Evolutionary conservation across 2,888 invertebrate species (phyloP), one percentile per base, ranked within the genome.

Genomic region (Epicampocera succincta): DNA sequence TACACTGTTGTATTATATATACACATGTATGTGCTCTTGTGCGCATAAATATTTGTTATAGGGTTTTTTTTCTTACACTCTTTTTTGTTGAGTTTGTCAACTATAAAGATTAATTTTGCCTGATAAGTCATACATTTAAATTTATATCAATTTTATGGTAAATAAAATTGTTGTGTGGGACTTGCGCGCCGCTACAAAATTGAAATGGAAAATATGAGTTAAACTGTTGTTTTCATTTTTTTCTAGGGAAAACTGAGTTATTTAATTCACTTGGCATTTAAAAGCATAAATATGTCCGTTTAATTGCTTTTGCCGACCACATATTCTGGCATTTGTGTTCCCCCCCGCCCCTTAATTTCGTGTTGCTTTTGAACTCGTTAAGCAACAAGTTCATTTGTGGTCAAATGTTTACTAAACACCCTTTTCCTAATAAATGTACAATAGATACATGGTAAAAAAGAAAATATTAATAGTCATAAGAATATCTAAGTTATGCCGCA

Each of bases 41-140:
- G n/a, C n/a, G 8, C 33, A 33, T 33, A 33, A 33, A 33, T 33
- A 33, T 17, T 61, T 46, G 21, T 61, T 54, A 50, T 68, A 68
- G 56, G n/a, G n/a, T n/a, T n/a, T 50, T 58, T 29, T 56, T 58
- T 21, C 42, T 68, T 44, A 52, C 61, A 21, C 50, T 50, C 29
- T 52, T 40, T 33, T 33, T 40, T 63, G 13, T 33, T 50, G 69
- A 65, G 56, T 75, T 69, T 58, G 40, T 69, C 69, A 65, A 69
- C 68, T 63, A 58, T 74, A 69, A 68, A 69, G 68, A 80, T 74
- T 69, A 54, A 74, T 58, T 56, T 69, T 33, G 4, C 29, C 19
- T 15, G 68, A 71, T 71, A 78, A 42, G 21, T 48, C 21, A 68
- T 66, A 25, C 38, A 46, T 66, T 44, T 38, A 33, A 42, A 50